Evolutionary conservation across 2,888 invertebrate genomes (phyloP), one percentile per base, ranked within the genome.

Genomic region (Drosophila neonasuta): DNA sequence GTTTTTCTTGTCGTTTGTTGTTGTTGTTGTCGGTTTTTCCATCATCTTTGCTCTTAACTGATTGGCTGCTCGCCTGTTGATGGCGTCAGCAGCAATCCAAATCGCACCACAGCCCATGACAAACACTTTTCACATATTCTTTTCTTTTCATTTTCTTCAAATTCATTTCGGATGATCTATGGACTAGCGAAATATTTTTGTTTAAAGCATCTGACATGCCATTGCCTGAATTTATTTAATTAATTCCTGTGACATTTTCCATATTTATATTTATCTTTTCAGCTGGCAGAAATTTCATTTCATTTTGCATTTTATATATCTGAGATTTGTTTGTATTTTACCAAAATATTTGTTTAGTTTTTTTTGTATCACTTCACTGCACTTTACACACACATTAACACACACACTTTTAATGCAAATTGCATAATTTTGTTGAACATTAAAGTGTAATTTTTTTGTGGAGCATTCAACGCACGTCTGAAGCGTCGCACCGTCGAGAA

Each of bases 191-290:
- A 68, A 75, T 77, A 75, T 77, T 68, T 79, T 65, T 24, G 59
- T 59, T 67, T 63, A 62, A 70, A 44, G 42, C 61, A 61, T 66
- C 20, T 64, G 70, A 76, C 75, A 72, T 58, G 74, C 57, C 71
- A 68, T 73, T 72, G 71, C 65, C 70, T 48, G 59, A 81, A 79
- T 80, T 79, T 77, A 70, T 81, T 79, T 64, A 57, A 73, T 74
- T 75, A 55, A 32, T 66, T 67, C 45, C 36, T 36, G 41, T 69
- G 75, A 75, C 67, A 77, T 24, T 45, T 65, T 50, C 6, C 24
- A 24, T 52, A 24, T 41, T 56, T 62, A 56, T 65, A 44, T 41
- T 13, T 15, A 2, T 71, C 46, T 70, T 48, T 44, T 20, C 55
- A 65, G 64, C 69, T 54, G 74, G 71, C 74, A 71, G 74, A 74